Percentiles rank a stretch among this genome's conserved stretches.
phyloP scores from a whole-genome alignment of 2,888 invertebrate genomes.

The Hyles lineata region DNA sequence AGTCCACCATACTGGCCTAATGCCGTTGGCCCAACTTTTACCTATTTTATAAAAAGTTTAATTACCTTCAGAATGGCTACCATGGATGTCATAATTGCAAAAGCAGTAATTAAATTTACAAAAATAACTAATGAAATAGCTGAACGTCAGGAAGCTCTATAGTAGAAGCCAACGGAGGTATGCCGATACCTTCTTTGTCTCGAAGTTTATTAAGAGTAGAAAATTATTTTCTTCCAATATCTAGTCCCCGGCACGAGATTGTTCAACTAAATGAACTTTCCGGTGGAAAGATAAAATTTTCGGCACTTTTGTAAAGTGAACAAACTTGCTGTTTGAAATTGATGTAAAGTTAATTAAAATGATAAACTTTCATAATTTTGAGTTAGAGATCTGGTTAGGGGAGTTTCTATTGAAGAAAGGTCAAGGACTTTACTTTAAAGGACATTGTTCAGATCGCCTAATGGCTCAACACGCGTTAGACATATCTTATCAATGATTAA shows the following conservation, averaged over 20 bases:
- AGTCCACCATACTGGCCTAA: too few species aligned
- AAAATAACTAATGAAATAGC: too few species aligned
- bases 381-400: constrained; percentile 36
- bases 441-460: too few species aligned
- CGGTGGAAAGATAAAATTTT: constrained; percentile 33
- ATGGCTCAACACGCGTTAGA: too few species aligned
- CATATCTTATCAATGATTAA: too few species aligned
- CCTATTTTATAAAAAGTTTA: too few species aligned
- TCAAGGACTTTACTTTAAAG: neutral
- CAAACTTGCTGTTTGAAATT: constrained; percentile 35
- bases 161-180: too few species aligned
- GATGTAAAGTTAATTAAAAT: constrained; percentile 48
- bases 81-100: too few species aligned
- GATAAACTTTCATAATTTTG: constrained; percentile 55
- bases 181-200: neutral
- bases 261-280: constrained; percentile 7
- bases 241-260: neutral
- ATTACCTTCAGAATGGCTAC: too few species aligned
- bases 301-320: constrained; percentile 43
- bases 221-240: neutral
- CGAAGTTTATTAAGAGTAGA: neutral
- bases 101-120: too few species aligned
- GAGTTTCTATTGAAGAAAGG: neutral
- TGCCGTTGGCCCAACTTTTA: too few species aligned
- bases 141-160: too few species aligned